phyloP scores from a whole-genome alignment of 2,113 vertebrate species.

The Neogale vison region DNA sequence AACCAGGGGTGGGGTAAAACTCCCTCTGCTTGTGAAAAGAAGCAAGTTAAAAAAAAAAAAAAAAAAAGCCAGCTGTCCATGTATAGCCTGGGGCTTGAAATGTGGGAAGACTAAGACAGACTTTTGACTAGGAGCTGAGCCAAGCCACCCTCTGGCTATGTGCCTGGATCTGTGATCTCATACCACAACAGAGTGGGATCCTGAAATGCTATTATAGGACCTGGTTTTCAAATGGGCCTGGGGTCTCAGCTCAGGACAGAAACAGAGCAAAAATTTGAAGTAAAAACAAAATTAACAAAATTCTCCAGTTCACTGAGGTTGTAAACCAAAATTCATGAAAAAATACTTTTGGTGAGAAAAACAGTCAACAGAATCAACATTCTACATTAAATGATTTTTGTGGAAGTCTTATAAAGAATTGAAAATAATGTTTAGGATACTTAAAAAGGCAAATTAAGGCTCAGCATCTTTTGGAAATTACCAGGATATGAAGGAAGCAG shows the following conservation, averaged over 20 bases:
- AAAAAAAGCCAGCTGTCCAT: neutral
- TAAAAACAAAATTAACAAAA: constrained; percentile 9
- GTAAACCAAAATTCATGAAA: neutral
- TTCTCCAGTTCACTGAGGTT: neutral
- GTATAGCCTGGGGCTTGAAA: neutral
- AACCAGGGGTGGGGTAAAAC: neutral
- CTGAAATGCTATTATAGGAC: neutral
- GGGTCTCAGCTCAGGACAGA: neutral
- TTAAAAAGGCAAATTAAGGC: neutral
- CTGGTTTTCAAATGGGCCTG: neutral
- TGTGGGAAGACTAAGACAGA: neutral
- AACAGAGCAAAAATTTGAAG: neutral
- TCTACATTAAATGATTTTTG: constrained; percentile 33
- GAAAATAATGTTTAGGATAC: neutral
- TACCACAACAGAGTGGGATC: neutral
- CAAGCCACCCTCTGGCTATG: neutral
- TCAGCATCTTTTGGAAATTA: neutral
- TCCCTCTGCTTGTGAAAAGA: constrained; percentile 37
- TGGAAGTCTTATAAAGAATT: neutral
- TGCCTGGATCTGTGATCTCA: neutral
- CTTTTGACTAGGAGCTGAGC: neutral
- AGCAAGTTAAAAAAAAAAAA: neutral
- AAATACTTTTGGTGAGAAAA: neutral
- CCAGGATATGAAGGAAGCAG: neutral
- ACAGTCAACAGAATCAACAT: neutral